Evolutionary conservation across 92 coral and sea anemone species (phyloP).

Genomic region (Phenganax stokvisi): DNA sequence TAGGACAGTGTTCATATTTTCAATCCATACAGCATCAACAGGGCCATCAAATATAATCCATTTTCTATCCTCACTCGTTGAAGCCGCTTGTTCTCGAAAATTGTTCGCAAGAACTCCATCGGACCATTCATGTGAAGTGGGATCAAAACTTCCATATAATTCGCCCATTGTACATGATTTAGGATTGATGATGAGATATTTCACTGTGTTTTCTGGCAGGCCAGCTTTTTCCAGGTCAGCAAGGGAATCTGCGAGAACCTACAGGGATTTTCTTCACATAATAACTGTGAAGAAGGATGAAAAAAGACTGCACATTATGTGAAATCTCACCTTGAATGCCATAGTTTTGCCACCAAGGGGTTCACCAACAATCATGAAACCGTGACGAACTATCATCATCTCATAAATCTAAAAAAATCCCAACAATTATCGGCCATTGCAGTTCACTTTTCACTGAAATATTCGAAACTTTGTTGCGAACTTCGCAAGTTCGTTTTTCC

Average conservation of each 20-base stretch:
- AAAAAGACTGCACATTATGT: background rate
- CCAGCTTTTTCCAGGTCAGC: conserved; percentile 92
- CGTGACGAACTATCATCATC: conserved; percentile 99
- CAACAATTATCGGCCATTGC: background rate
- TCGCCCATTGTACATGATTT: conserved; percentile 93
- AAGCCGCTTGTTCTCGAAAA: conserved; percentile 87
- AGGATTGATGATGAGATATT: conserved; percentile 86
- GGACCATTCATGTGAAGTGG: conserved; percentile 96
- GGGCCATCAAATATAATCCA: conserved; percentile 96
- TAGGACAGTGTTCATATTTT: conserved; percentile 95
- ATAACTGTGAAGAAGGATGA: background rate
- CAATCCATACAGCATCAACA: conserved; percentile 98
- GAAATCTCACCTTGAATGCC: conserved; percentile 70
- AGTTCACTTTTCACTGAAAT: no score
- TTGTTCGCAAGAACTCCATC: conserved; percentile 94
- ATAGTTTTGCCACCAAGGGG: conserved; percentile 97
- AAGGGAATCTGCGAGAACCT: conserved; percentile 88
- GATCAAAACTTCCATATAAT: conserved; percentile 90
- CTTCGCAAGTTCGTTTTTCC: no score
- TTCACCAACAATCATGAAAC: conserved; percentile 98
- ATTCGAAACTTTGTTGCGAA: no score
- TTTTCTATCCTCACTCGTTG: conserved; percentile 84
- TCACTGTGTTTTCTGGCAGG: conserved; percentile 72
- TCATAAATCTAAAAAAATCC: conserved; percentile 66
- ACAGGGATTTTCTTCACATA: background rate